These are phyloP conservation scores for Adrianichthys oophorus DNA, from an alignment of 2,797 vertebrate genomes.

Conservation along the genomic window DNA sequence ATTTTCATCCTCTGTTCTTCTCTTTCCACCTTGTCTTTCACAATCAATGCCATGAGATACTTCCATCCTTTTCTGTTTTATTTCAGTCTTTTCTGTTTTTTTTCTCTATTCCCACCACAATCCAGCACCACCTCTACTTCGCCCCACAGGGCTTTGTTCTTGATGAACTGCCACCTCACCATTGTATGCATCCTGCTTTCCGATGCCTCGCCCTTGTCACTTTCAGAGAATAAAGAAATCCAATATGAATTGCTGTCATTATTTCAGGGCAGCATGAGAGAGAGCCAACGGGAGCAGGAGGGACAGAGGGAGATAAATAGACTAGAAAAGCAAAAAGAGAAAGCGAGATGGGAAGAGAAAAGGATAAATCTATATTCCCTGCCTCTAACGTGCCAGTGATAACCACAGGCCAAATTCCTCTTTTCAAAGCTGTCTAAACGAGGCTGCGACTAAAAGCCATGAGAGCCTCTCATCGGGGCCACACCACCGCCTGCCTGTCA, in stretches of 20 bases:
- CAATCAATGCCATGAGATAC: slow-evolving; percentile 24
- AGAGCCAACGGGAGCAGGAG: slow-evolving; percentile 23
- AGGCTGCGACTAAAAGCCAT: slow-evolving; percentile 62
- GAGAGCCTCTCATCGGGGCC: slow-evolving; percentile 55
- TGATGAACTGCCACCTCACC: slow-evolving; percentile 56
- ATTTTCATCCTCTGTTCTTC: slow-evolving; percentile 8
- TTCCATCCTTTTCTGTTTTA: slow-evolving; percentile 8
- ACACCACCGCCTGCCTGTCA: slow-evolving; percentile 48
- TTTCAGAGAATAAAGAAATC: slow-evolving; percentile 66
- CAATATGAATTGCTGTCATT: slow-evolving; percentile 73
- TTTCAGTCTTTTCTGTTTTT: slow-evolving; percentile 16
- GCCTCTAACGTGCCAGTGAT: slow-evolving; percentile 59
- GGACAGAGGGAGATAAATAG: slow-evolving; percentile 56
- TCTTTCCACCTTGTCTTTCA: slow-evolving; percentile 18
- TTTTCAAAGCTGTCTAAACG: slow-evolving; percentile 68
- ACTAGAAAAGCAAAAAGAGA: slow-evolving; percentile 34
- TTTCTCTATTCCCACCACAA: slow-evolving; percentile 1
- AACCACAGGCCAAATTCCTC: slow-evolving; percentile 64
- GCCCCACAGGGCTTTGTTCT: slow-evolving; percentile 34
- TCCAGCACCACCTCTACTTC: slow-evolving; percentile 21
- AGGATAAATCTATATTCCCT: slow-evolving; percentile 74
- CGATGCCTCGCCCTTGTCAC: slow-evolving; percentile 55
- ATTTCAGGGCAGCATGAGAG: slow-evolving; percentile 57
- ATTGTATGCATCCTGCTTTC: slow-evolving; percentile 52
- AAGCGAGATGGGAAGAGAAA: slow-evolving; percentile 48